Evolutionary conservation across 2,113 vertebrate genomes (phyloP).

Genomic region (Micronisus gabar): DNA sequence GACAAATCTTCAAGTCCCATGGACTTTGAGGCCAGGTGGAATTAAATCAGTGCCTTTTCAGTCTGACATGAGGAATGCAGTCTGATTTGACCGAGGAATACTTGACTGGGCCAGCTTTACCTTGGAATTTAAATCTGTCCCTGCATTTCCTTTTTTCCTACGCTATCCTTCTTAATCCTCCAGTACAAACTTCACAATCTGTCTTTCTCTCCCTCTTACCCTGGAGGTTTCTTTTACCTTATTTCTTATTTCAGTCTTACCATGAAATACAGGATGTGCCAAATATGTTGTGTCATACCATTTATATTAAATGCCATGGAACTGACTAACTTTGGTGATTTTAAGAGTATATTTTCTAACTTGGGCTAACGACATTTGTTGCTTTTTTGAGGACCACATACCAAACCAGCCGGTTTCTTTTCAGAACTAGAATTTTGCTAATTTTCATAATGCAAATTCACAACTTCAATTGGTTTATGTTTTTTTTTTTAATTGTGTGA

Average conservation of each 20-base stretch:
- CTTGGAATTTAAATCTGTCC: conserved; percentile 20
- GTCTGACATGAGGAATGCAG: background rate
- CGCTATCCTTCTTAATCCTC: conserved; percentile 16
- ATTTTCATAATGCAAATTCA: background rate
- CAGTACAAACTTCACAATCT: conserved; percentile 10
- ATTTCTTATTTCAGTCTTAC: conserved; percentile 41
- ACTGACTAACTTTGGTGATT: background rate
- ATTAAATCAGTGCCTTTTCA: background rate
- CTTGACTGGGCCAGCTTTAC: background rate
- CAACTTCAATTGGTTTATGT: background rate
- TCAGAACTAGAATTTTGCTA: background rate
- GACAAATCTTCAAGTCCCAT: background rate
- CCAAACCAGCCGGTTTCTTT: background rate
- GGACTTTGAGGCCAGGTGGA: background rate
- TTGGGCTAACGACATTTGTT: background rate
- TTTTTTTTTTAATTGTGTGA: background rate
- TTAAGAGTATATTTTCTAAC: conserved; percentile 10
- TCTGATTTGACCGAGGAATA: background rate
- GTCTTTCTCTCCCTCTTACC: conserved; percentile 26
- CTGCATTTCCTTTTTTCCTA: background rate
- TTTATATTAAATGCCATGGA: conserved; percentile 29
- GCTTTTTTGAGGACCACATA: background rate
- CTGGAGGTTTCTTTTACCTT: conserved; percentile 3
- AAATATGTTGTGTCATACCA: background rate
- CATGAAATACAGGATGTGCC: background rate